These are phyloP conservation scores for Polymixis lichenea DNA, from an alignment of 2,888 invertebrate genomes.

Conservation along the genomic window DNA sequence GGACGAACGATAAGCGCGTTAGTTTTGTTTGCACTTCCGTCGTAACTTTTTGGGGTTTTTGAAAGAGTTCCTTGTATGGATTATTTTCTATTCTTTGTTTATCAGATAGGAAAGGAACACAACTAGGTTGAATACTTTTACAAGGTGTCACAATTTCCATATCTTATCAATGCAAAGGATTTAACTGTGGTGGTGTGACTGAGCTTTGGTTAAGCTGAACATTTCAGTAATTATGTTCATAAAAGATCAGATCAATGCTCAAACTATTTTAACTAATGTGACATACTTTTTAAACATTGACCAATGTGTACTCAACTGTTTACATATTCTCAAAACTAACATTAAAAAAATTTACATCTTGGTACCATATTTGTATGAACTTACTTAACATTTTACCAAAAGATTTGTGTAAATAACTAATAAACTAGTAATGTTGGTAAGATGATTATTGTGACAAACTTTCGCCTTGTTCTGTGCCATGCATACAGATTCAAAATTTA, in stretches of 20 bases:
- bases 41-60: conserved; percentile 52
- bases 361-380: neutral
- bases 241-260: conserved; percentile 14
- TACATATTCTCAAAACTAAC: conserved; percentile 33
- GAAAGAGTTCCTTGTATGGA: conserved; percentile 47
- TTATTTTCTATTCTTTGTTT: conserved; percentile 10
- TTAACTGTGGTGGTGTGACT: conserved; percentile 1
- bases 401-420: neutral
- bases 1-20: conserved; percentile 76
- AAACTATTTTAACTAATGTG: conserved; percentile 13
- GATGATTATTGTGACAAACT: neutral
- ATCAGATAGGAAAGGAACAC: conserved; percentile 3
- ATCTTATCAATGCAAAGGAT: conserved; percentile 46
- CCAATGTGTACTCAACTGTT: conserved; percentile 24
- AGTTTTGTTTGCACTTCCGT: conserved; percentile 75
- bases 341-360: conserved; percentile 2
- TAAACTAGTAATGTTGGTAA: neutral
- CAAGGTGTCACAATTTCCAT: conserved; percentile 19
- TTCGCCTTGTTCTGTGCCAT: neutral
- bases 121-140: conserved; percentile 4
- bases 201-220: conserved; percentile 8
- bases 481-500: neutral
- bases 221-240: conserved; percentile 10
- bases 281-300: conserved; percentile 24
- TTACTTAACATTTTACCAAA: conserved; percentile 13